phyloP scores from a whole-genome alignment of 2,113 vertebrate species.

The Jaculus jaculus region DNA sequence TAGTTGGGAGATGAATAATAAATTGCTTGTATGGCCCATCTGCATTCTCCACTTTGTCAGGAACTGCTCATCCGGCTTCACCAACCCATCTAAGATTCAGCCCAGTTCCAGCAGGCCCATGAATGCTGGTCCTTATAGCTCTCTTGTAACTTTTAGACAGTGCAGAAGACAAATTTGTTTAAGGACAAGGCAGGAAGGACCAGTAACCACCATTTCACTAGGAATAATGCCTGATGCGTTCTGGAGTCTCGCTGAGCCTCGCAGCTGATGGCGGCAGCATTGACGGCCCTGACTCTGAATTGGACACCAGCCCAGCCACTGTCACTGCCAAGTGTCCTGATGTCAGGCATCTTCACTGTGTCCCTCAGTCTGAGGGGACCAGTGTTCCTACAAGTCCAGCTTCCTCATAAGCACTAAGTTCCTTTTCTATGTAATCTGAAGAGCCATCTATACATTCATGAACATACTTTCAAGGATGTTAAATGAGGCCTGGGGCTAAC shows the following conservation, averaged over 20 bases:
- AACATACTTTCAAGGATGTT: not conserved
- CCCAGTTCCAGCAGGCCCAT: not conserved
- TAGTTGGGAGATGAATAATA: not conserved
- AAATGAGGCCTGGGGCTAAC: not conserved
- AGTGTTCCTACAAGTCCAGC: not conserved
- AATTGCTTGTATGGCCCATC: not conserved
- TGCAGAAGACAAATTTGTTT: not conserved
- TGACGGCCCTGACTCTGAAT: not conserved
- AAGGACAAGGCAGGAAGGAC: not conserved
- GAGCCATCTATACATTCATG: not conserved
- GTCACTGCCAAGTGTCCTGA: not conserved
- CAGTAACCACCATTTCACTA: fast-evolving
- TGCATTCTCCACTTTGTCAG: not conserved
- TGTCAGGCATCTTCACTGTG: not conserved
- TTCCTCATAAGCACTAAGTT: not conserved
- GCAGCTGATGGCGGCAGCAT: no score
- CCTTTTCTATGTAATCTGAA: not conserved
- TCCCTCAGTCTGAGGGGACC: not conserved
- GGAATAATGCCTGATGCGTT: not conserved
- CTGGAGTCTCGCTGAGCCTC: not conserved
- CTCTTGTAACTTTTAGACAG: not conserved
- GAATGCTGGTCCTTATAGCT: not conserved
- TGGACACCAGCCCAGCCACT: not conserved
- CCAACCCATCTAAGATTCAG: not conserved
- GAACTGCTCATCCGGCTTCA: not conserved